Base-by-base conservation (phyloP, 2,888 invertebrate genomes). In the Onchidella celtica region DNA sequence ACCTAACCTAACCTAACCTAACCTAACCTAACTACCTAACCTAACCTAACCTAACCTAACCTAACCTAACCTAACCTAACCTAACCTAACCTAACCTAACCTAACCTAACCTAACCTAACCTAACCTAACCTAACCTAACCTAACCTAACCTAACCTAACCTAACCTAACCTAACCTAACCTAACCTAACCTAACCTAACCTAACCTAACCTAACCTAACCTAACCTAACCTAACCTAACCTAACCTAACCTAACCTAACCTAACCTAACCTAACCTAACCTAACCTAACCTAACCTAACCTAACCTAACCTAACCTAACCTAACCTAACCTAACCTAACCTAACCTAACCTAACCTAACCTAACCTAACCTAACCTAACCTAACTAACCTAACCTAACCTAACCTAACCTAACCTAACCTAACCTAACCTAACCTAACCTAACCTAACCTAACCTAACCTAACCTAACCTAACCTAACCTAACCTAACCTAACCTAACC, bases 1-100 rank as follows among this genome's bases (percentile, higher is more conserved):
- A 27, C 59, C n/a, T 70, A 34, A 32, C 36, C 34, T 27, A 70
- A 29, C 59, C 59, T 79, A 24, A 57, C 59, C 70, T 63, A 66
- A 17, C 24, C 59, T 74, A n/a, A 27, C 29, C 32, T 74, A 6
- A 24, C 17, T 38, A 27, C 59, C 55, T 79, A 34, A 57, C 70
- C 38, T 57, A 59, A 11, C 59, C 57, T 79, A 34, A 57, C 36
- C 59, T 34, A 70, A 27, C 59, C n/a, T 70, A 34, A 32, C 36
- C 34, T 76, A n/a, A 36, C 17, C 36, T 34, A 36, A 9, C 24
- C 38, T 76, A 17, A 17, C 38, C 27, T 34, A 36, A 9, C 24
- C 36, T 66, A 17, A 36, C 38, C 38, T 47, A 21, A 9, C n/a
- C 40, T 38, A 21, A 6, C 24, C 21, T 72, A 14, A 14, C 21